A percentile compares a stretch with the other conserved stretches of the same genome.
Conservation (phyloP, 2,888 invertebrate genomes). For the Lasioglossum lativentre region DNA sequence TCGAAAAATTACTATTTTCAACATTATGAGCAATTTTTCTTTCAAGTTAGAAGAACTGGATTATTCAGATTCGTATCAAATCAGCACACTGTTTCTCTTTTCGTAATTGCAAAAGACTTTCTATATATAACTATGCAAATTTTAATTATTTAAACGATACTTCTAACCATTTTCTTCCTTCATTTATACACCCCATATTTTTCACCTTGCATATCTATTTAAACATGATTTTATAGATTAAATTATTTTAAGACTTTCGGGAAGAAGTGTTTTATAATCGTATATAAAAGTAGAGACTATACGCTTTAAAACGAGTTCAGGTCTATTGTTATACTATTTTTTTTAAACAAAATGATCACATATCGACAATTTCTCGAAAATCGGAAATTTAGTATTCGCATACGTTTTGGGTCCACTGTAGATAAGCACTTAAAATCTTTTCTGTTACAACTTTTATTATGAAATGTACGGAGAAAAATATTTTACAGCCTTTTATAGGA, state of each 20-base stretch:
- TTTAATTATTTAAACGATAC: no score
- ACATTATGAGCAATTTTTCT: neutral
- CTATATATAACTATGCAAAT: neutral
- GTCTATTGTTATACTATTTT: no score
- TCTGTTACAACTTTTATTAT: neutral
- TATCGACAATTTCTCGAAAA: neutral
- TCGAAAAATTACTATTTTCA: neutral
- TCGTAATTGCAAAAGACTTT: neutral
- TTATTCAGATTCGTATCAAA: neutral
- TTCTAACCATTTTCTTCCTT: neutral
- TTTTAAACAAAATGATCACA: no score
- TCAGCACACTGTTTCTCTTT: no score
- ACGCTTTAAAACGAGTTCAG: no score
- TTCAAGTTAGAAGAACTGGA: neutral
- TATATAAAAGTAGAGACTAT: no score
- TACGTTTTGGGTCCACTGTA: neutral
- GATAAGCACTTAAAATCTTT: neutral
- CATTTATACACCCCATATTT: neutral
- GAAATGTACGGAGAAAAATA: neutral
- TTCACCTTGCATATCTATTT: neutral
- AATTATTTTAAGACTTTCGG: neutral
- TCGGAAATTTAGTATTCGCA: neutral
- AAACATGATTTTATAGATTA: no score
- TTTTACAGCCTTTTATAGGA: no score
- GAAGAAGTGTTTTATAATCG: neutral